These are phyloP conservation scores for Vultur gryphus DNA, from an alignment of 2,797 vertebrate species.

Conservation along the genomic window DNA sequence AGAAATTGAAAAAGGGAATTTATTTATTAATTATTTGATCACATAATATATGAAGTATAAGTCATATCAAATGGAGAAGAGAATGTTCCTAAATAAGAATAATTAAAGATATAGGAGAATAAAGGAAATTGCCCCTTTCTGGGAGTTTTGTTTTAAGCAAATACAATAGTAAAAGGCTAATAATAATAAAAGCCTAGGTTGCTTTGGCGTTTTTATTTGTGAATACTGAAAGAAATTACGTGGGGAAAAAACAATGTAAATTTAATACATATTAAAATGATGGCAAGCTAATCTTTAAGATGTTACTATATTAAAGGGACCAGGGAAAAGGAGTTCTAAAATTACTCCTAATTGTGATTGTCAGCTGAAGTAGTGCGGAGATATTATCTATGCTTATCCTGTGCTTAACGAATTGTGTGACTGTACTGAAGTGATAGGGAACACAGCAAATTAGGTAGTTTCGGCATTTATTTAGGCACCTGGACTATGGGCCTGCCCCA, in stretches of 20 bases:
- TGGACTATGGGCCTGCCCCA: not conserved
- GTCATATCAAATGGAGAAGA: not conserved
- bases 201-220: not conserved
- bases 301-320: not conserved
- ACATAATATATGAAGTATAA: not conserved
- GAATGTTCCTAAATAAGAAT: not conserved
- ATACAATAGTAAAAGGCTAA: not conserved
- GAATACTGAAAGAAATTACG: not conserved
- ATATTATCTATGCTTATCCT: not conserved
- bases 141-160: not conserved
- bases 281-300: not conserved
- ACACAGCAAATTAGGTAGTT: not conserved
- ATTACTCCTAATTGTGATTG: constrained; percentile 4
- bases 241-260: not conserved
- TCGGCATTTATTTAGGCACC: not conserved
- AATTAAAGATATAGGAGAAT: not conserved
- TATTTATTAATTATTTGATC: not conserved
- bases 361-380: not conserved
- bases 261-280: not conserved
- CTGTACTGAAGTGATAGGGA: not conserved
- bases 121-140: not conserved
- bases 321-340: not conserved
- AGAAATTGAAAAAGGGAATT: not conserved
- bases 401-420: not conserved
- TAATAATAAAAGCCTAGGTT: not conserved